Conservation (phyloP, 2,888 invertebrate species). For the Ophion ventricosus region DNA sequence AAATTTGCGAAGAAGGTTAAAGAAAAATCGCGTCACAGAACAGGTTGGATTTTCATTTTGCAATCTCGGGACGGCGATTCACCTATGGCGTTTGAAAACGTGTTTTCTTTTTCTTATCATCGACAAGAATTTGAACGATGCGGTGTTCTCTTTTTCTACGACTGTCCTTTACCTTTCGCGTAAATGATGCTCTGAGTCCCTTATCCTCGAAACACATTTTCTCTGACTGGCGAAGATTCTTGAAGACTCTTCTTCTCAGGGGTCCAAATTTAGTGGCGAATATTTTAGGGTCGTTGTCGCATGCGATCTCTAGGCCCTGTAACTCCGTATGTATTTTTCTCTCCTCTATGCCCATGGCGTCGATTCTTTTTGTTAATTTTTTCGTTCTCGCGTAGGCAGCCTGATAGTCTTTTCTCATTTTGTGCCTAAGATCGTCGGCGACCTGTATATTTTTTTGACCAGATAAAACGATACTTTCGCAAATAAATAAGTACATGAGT, state of each 20-base stretch:
- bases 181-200: slow-evolving; percentile 67
- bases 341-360: slow-evolving; percentile 69
- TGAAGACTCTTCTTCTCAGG: slow-evolving; percentile 70
- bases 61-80: background rate
- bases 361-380: slow-evolving; percentile 70
- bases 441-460: slow-evolving; percentile 62
- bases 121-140: background rate
- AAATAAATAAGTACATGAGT: too few relatives aligned
- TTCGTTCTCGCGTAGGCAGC: slow-evolving; percentile 68
- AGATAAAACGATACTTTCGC: background rate
- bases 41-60: background rate
- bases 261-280: slow-evolving; percentile 70
- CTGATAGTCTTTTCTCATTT: slow-evolving; percentile 72
- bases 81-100: background rate
- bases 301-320: slow-evolving; percentile 66
- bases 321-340: slow-evolving; percentile 71
- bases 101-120: background rate
- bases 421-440: slow-evolving; percentile 59
- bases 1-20: background rate
- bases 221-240: slow-evolving; percentile 70
- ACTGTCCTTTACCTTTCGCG: slow-evolving; percentile 65
- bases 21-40: background rate
- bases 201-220: slow-evolving; percentile 72
- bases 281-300: slow-evolving; percentile 63
- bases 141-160: background rate